Evolutionary conservation across 92 coral and sea anemone species (phyloP), one percentile per base, ranked within the genome.

Genomic region (Porites cylindrica): DNA sequence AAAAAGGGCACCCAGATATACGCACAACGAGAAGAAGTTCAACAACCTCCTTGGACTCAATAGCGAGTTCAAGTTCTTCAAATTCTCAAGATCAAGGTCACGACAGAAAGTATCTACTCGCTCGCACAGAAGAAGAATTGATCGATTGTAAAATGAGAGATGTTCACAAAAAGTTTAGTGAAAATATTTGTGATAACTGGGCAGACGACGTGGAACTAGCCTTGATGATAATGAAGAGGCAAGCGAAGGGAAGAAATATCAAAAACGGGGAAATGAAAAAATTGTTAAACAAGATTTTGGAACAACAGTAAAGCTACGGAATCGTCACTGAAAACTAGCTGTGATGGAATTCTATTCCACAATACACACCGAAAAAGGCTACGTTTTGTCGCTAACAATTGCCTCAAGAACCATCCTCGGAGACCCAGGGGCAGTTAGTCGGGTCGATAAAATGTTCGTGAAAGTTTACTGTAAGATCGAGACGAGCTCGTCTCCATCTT

Each of bases 131-230:
- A 58, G 85, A 81, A 69, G 76, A 81, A 81, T 14, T 81, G 18
- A 54, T 81, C 54, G 85, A 23, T n/a, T 69, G 24, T n/a, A 81
- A 81, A 81, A 67, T 81, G 52, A 54, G 53, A 32, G 85, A 81
- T 16, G 76, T 81, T 17, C 61, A 81, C n/a, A 17, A 69, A 53
- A 81, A 67, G 29, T 81, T 70, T 17, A 81, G 69, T 10, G 26
- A 53, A 12, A 67, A 29, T 18, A 52, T 81, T 23, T 54, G 52
- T 8, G 85, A 81, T 13, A 19, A 60, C 32, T 81, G 85, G 85
- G 21, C 54, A 9, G 85, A 81, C 54, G 85, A 81, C 53, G 77
- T 69, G 14, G 85, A 81, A 67, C 76, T 81, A 51, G 85, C 85
- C 18, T 69, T 81, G n/a, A 7, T 81, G 21, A 12, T 81, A 12